Percentiles rank a stretch among this genome's conserved stretches.
These are phyloP conservation scores for Cavia porcellus DNA, from an alignment of 2,113 vertebrate species.

Conservation along the genomic window DNA sequence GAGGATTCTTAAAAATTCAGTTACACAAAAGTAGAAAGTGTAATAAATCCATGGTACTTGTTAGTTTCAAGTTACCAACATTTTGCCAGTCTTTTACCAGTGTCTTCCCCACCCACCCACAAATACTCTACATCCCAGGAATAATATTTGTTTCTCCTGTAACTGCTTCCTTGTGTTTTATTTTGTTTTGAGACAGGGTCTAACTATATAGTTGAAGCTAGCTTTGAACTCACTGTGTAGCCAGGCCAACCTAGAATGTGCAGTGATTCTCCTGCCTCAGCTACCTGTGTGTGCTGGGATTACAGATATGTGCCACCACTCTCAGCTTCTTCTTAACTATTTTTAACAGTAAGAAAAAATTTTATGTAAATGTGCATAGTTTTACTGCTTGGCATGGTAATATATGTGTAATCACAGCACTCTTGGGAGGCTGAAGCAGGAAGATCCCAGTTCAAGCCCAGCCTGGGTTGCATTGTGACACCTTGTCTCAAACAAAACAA, in stretches of 20 bases:
- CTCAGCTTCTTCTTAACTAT: not conserved
- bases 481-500: not conserved
- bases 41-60: not conserved
- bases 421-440: not conserved
- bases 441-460: not conserved
- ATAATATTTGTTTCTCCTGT: constrained; percentile 16
- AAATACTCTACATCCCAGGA: not conserved
- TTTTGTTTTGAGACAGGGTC: not conserved
- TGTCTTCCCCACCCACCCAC: not conserved
- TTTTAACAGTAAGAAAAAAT: not conserved
- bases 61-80: constrained; percentile 37
- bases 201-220: not conserved
- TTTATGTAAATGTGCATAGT: not conserved
- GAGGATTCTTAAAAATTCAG: constrained; percentile 46
- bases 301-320: not conserved
- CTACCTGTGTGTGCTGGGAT: not conserved
- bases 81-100: not conserved
- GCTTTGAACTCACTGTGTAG: not conserved
- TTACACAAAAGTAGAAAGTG: constrained; percentile 30
- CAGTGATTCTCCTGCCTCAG: not conserved
- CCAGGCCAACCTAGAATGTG: not conserved
- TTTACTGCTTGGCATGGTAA: not conserved
- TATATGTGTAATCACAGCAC: not conserved
- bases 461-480: not conserved
- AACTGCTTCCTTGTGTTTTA: not conserved